Conservation (phyloP, 2,797 vertebrate species). For the Mallotus villosus region DNA sequence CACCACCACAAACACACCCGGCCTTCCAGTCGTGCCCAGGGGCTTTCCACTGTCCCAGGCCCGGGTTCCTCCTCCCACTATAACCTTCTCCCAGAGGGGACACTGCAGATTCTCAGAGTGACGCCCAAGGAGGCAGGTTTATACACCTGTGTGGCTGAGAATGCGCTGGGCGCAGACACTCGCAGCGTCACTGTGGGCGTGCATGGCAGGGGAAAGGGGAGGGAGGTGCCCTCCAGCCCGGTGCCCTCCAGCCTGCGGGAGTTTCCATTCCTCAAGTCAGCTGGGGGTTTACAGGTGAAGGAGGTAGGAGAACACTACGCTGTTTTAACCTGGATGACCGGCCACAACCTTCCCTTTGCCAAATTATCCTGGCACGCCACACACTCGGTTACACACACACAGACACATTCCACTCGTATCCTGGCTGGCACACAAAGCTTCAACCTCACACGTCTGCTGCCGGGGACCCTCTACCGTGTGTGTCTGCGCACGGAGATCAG, state of each 20-base stretch:
- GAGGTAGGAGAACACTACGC: constrained; percentile 81
- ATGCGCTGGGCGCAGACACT: constrained; percentile 90
- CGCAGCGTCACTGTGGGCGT: constrained; percentile 83
- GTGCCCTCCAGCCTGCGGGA: background rate
- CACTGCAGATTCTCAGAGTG: constrained; percentile 84
- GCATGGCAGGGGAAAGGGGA: constrained; percentile 50
- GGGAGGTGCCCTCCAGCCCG: constrained; percentile 3
- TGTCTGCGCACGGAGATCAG: constrained; percentile 82
- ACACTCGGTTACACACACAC: constrained; percentile 56
- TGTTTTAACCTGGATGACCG: constrained; percentile 84
- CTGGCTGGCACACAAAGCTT: constrained; percentile 85
- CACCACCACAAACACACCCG: constrained; percentile 36
- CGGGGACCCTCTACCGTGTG: constrained; percentile 85
- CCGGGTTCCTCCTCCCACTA: constrained; percentile 61
- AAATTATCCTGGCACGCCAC: constrained; percentile 87
- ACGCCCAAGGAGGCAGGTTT: constrained; percentile 80
- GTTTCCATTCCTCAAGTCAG: constrained; percentile 5
- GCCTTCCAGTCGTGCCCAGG: background rate
- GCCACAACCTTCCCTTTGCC: constrained; percentile 81
- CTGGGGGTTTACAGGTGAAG: constrained; percentile 61
- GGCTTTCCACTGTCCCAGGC: constrained; percentile 24
- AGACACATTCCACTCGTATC: constrained; percentile 77
- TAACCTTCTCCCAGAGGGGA: constrained; percentile 85
- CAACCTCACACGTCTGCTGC: constrained; percentile 89
- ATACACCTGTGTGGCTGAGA: constrained; percentile 96